Percentiles rank a stretch among this genome's conserved stretches.
Conservation (phyloP, 2,113 vertebrate genomes). For the Leucoraja erinaceus region DNA sequence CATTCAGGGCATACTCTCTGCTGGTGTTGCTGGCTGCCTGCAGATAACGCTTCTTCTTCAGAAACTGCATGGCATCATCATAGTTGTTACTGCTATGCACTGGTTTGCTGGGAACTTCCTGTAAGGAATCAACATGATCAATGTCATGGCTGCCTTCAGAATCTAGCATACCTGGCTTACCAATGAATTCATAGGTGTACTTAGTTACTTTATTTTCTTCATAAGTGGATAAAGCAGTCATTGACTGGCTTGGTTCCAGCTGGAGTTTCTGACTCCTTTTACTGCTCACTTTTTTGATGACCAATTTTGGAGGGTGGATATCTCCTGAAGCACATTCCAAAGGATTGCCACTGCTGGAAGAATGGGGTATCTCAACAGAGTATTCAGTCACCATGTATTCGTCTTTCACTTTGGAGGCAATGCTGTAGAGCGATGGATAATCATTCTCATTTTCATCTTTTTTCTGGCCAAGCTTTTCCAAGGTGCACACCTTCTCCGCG, state of each 20-base stretch:
- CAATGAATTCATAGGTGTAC: conserved; percentile 90
- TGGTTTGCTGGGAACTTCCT: conserved; percentile 75
- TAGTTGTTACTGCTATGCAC: conserved; percentile 89
- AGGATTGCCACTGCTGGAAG: conserved; percentile 59
- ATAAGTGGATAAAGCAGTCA: conserved; percentile 72
- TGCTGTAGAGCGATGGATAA: conserved; percentile 76
- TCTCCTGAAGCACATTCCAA: conserved; percentile 71
- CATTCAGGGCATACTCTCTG: conserved; percentile 80
- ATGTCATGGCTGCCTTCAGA: conserved; percentile 76
- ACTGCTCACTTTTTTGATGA: conserved; percentile 84
- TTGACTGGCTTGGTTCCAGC: conserved; percentile 69
- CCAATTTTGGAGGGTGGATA: conserved; percentile 79
- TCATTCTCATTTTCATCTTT: conserved; percentile 65
- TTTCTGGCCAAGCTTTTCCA: conserved; percentile 73
- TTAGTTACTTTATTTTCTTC: conserved; percentile 87
- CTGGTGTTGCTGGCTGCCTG: conserved; percentile 79
- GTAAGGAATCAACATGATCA: conserved; percentile 79
- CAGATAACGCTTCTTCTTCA: conserved; percentile 95
- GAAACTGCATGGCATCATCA: conserved; percentile 97
- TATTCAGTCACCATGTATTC: conserved; percentile 90
- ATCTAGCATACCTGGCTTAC: conserved; percentile 83
- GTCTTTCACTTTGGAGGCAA: conserved; percentile 89
- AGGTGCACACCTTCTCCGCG: conserved; percentile 56
- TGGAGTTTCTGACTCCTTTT: conserved; percentile 79
- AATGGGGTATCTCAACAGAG: conserved; percentile 81